Percentiles rank a stretch among this genome's conserved stretches.
Evolutionary conservation across 2,888 invertebrate genomes (phyloP).

Genomic region (Dexiosoma caninum): DNA sequence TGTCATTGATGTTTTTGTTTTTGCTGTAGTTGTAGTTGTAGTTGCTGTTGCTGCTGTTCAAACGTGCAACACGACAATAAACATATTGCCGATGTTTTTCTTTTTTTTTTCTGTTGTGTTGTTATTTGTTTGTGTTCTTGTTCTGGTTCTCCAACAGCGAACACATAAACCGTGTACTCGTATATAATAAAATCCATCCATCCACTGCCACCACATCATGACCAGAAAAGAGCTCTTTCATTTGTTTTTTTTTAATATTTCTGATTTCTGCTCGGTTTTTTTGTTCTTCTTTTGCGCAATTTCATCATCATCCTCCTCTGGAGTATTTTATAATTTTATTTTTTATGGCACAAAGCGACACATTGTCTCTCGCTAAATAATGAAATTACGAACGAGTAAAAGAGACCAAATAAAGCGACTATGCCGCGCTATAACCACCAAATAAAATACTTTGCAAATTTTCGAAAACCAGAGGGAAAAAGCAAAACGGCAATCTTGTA

Average conservation of each 20-base stretch:
- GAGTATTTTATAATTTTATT: constrained; percentile 9
- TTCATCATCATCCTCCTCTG: constrained; percentile 11
- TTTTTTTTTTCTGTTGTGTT: too few species aligned
- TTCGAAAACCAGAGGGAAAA: not conserved
- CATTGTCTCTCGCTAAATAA: constrained; percentile 50
- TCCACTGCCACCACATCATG: constrained; percentile 44
- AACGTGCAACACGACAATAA: constrained; percentile 59
- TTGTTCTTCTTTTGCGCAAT: not conserved
- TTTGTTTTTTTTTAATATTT: not conserved
- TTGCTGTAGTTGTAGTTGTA: not conserved
- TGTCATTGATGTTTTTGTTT: constrained; percentile 38
- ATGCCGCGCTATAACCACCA: constrained; percentile 4
- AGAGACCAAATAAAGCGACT: constrained; percentile 27
- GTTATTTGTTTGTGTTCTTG: not conserved
- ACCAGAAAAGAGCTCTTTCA: constrained; percentile 24
- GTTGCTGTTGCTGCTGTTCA: constrained; percentile 17
- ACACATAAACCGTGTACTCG: constrained; percentile 3
- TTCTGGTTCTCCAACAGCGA: not conserved
- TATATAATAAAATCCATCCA: constrained; percentile 23
- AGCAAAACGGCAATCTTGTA: not conserved
- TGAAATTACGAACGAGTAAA: constrained; percentile 47
- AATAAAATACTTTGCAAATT: not conserved
- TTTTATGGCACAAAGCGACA: constrained; percentile 40
- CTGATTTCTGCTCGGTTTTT: not conserved
- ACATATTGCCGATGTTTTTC: constrained; percentile 52